These are phyloP conservation scores for Clarias gariepinus DNA, from an alignment of 2,113 vertebrate genomes.

Conservation along the genomic window DNA sequence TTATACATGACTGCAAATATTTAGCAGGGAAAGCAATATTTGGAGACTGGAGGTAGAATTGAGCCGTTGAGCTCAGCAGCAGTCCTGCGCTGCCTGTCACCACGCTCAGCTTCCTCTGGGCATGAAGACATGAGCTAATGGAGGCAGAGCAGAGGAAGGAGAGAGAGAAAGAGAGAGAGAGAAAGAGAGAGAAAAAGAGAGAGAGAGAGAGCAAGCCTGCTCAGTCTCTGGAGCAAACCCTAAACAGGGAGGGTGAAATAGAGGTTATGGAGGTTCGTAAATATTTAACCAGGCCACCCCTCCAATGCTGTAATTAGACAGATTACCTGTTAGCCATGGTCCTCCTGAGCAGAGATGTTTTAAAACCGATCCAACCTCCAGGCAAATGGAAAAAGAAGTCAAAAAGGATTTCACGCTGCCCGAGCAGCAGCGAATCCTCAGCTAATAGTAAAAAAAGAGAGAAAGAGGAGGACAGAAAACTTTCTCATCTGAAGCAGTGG, in stretches of 20 bases:
- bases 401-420: conserved; percentile 87
- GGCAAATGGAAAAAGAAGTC: conserved; percentile 92
- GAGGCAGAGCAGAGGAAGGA: conserved; percentile 60
- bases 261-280: conserved; percentile 89
- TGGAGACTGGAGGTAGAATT: conserved; percentile 28
- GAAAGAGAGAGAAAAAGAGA: conserved; percentile 69
- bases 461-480: conserved; percentile 49
- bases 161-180: conserved; percentile 61
- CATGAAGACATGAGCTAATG: conserved; percentile 84
- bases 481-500: conserved; percentile 70
- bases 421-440: conserved; percentile 76
- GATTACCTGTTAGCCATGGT: conserved; percentile 96
- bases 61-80: conserved; percentile 42
- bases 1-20: conserved; percentile 20
- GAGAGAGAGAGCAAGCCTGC: conserved; percentile 71
- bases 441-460: conserved; percentile 69
- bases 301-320: conserved; percentile 94
- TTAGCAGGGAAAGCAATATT: conserved; percentile 8
- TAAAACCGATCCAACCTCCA: conserved; percentile 85
- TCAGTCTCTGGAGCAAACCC: conserved; percentile 76
- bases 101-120: conserved; percentile 81
- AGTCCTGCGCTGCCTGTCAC: conserved; percentile 69
- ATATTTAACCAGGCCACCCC: conserved; percentile 90
- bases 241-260: conserved; percentile 87
- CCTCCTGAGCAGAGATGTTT: conserved; percentile 82